phyloP scores from a whole-genome alignment of 2,797 vertebrate genomes.

The Simalia tracyae region DNA sequence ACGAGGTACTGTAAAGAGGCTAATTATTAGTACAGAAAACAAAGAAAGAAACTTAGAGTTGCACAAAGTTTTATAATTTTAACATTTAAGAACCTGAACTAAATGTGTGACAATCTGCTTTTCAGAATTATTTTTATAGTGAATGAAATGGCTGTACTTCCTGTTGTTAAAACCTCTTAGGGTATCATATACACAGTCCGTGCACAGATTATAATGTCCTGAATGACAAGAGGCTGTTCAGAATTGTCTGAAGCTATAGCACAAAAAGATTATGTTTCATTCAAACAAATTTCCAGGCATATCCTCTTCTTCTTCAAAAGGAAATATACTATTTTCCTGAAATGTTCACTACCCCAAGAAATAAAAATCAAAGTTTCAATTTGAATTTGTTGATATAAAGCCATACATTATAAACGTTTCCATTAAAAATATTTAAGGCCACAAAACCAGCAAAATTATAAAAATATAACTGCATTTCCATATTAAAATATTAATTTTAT shows the following conservation, averaged over 20 bases:
- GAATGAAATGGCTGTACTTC: conserved; percentile 61
- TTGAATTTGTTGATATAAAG: conserved; percentile 37
- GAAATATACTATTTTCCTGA: conserved; percentile 31
- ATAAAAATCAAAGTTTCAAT: conserved; percentile 39
- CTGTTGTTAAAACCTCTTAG: conserved; percentile 60
- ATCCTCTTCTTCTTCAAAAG: conserved; percentile 14
- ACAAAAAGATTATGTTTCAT: conserved; percentile 54
- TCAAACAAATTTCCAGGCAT: conserved; percentile 38
- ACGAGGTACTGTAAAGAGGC: conserved; percentile 30
- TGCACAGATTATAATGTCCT: conserved; percentile 53
- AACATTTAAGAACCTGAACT: conserved; percentile 53
- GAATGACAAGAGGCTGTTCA: conserved; percentile 51
- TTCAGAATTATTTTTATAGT: conserved; percentile 55
- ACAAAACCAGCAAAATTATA: not conserved
- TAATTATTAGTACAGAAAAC: conserved; percentile 46
- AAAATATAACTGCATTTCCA: not conserved
- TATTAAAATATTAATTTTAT: not conserved
- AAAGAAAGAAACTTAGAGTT: conserved; percentile 42
- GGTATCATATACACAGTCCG: conserved; percentile 49
- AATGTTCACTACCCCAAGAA: conserved; percentile 15
- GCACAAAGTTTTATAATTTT: conserved; percentile 39
- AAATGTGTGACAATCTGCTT: conserved; percentile 43
- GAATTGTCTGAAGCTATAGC: conserved; percentile 35
- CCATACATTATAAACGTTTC: not conserved
- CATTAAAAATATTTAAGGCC: not conserved